phyloP scores from a whole-genome alignment of 2,888 invertebrate genomes.

The Drosophila differens region DNA sequence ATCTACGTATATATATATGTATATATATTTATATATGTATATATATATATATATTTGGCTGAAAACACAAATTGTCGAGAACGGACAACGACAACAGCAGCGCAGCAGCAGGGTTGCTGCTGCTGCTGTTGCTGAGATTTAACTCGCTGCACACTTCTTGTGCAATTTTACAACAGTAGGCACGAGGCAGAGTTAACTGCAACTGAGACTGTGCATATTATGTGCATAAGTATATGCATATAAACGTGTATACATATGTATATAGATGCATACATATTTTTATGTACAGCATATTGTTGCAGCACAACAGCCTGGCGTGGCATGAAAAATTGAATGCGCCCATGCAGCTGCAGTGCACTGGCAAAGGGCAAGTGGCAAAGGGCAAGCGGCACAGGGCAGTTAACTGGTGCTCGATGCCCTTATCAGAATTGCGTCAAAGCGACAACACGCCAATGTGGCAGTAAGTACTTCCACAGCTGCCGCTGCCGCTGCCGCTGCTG shows the following conservation, averaged over 20 bases:
- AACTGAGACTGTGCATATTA: slow-evolving; percentile 36
- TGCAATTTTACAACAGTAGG: slow-evolving; percentile 53
- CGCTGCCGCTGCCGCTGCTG: not conserved
- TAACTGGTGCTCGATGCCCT: slow-evolving; percentile 19
- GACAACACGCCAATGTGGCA: slow-evolving; percentile 27
- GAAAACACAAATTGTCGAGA: slow-evolving; percentile 76
- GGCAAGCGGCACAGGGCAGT: slow-evolving; percentile 5
- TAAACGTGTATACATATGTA: slow-evolving; percentile 10
- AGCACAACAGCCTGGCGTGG: slow-evolving; percentile 74
- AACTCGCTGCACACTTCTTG: slow-evolving; percentile 59
- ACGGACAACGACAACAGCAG: slow-evolving; percentile 43
- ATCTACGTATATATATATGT: slow-evolving; percentile 19
- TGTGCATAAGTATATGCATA: slow-evolving; percentile 20
- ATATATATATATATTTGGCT: slow-evolving; percentile 23
- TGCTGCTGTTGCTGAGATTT: slow-evolving; percentile 48
- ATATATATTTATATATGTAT: not conserved
- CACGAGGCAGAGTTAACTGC: slow-evolving; percentile 29
- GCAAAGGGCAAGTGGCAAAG: slow-evolving; percentile 3
- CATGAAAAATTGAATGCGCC: slow-evolving; percentile 79
- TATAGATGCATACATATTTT: slow-evolving; percentile 15
- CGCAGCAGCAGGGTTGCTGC: slow-evolving; percentile 18
- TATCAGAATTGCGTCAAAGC: slow-evolving; percentile 37
- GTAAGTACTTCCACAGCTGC: slow-evolving; percentile 17
- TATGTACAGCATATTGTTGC: slow-evolving; percentile 63
- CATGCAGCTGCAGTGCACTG: slow-evolving; percentile 16